A percentile compares a stretch with the other conserved stretches of the same genome.
phyloP scores from a whole-genome alignment of 2,888 invertebrate species.

The Exocentrus adspersus region DNA sequence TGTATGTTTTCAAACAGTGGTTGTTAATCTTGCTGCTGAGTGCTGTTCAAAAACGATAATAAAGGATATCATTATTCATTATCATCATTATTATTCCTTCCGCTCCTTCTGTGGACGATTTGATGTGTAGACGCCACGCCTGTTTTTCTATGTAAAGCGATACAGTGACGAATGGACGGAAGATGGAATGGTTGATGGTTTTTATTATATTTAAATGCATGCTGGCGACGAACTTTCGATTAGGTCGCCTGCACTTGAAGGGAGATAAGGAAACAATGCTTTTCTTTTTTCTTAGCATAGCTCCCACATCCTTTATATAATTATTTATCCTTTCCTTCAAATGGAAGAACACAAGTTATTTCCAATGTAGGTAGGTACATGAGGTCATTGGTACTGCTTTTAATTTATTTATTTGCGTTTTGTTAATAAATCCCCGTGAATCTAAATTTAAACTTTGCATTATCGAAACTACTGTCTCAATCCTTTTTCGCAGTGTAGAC shows the following conservation, averaged over 20 bases:
- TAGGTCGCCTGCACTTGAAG: conserved; percentile 2
- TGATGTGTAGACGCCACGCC: conserved; percentile 8
- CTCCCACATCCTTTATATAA: background rate
- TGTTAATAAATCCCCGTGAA: too few species aligned
- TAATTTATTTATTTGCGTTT: too few species aligned
- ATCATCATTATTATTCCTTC: conserved; percentile 25
- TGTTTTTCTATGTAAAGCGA: conserved; percentile 5
- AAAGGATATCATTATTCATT: conserved; percentile 21
- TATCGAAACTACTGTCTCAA: too few species aligned
- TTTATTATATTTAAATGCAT: conserved; percentile 11
- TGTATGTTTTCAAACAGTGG: background rate
- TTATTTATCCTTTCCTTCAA: too few species aligned
- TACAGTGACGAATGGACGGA: too few species aligned
- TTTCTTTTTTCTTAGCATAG: background rate
- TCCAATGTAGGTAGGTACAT: too few species aligned
- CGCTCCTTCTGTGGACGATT: conserved; percentile 10
- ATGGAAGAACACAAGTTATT: too few species aligned
- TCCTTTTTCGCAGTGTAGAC: too few species aligned
- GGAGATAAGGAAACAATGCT: background rate
- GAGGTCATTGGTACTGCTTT: too few species aligned
- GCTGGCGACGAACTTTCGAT: conserved; percentile 11
- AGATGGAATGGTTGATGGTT: background rate
- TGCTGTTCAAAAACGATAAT: background rate
- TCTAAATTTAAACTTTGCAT: too few species aligned
- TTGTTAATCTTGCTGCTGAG: background rate